These are phyloP conservation scores for Hestina assimilis DNA, from an alignment of 1,140 invertebrate genomes.

Conservation along the genomic window DNA sequence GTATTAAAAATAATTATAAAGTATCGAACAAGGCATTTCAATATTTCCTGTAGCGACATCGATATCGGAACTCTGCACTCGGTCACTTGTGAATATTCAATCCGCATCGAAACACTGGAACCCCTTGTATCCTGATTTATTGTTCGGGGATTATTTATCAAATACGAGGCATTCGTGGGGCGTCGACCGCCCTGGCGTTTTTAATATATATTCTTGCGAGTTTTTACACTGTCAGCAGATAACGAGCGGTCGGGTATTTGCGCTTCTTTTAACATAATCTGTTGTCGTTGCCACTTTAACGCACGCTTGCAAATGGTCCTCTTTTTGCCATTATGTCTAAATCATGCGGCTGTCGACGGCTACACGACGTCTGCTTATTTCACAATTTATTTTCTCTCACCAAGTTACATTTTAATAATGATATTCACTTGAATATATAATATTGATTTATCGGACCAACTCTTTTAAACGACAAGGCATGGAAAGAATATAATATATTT, in stretches of 20 bases:
- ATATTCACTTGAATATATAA: not conserved
- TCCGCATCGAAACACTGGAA: slow-evolving; percentile 32
- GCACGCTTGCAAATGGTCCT: slow-evolving; percentile 32
- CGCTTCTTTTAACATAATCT: slow-evolving; percentile 48
- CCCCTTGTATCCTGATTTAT: slow-evolving; percentile 43
- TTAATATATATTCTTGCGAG: slow-evolving; percentile 51
- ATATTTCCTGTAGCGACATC: slow-evolving; percentile 27
- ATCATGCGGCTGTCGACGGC: slow-evolving; percentile 25
- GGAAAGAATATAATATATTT: too few species aligned
- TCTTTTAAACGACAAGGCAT: too few species aligned
- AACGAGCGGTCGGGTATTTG: slow-evolving; percentile 46
- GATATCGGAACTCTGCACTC: slow-evolving; percentile 22
- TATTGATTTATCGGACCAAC: not conserved
- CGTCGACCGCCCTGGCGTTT: slow-evolving; percentile 43
- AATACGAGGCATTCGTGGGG: slow-evolving; percentile 43
- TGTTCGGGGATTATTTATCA: slow-evolving; percentile 56
- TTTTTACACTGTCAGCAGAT: slow-evolving; percentile 60
- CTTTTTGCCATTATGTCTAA: slow-evolving; percentile 36
- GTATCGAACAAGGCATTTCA: not conserved
- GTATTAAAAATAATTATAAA: not conserved
- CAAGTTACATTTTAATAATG: not conserved
- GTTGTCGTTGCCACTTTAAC: slow-evolving; percentile 38
- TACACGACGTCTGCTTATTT: slow-evolving; percentile 18
- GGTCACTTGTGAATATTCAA: slow-evolving; percentile 39
- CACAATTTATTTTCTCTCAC: slow-evolving; percentile 4